These are phyloP conservation scores for Diaperis boleti DNA, from an alignment of 2,888 invertebrate species.

Conservation along the genomic window DNA sequence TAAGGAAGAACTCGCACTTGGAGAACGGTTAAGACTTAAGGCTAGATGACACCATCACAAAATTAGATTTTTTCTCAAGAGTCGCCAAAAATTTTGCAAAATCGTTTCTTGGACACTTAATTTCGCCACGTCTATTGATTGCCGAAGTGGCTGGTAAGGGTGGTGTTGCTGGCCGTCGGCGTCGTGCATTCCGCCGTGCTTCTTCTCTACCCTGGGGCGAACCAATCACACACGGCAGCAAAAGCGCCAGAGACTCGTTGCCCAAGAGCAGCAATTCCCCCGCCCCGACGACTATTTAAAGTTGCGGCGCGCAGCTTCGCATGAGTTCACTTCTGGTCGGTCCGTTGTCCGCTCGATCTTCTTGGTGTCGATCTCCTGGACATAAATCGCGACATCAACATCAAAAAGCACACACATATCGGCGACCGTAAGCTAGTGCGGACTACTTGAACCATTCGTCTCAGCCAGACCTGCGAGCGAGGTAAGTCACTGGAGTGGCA, in stretches of 20 bases:
- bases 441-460: slow-evolving; percentile 7
- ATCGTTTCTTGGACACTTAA: too few species aligned
- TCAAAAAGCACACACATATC: slow-evolving; percentile 4
- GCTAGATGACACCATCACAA: background rate
- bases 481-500: slow-evolving; percentile 23
- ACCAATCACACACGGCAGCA: slow-evolving; percentile 67
- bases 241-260: slow-evolving; percentile 72
- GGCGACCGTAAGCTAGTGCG: slow-evolving; percentile 9
- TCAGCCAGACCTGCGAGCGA: slow-evolving; percentile 7
- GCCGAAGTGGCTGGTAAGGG: slow-evolving; percentile 23
- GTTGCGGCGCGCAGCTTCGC: slow-evolving; percentile 71
- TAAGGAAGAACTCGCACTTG: slow-evolving; percentile 1
- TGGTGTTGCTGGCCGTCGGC: slow-evolving; percentile 37
- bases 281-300: slow-evolving; percentile 73
- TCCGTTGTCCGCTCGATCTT: slow-evolving; percentile 56
- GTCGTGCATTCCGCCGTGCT: slow-evolving; percentile 60
- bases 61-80: too few species aligned
- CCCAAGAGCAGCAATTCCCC: slow-evolving; percentile 74
- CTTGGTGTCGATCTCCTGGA: slow-evolving; percentile 42
- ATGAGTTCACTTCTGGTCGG: slow-evolving; percentile 73
- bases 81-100: too few species aligned
- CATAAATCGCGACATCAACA: slow-evolving; percentile 46
- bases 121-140: too few species aligned
- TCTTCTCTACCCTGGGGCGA: slow-evolving; percentile 64
- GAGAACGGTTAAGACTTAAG: background rate